phyloP scores from a whole-genome alignment of 2,797 vertebrate genomes.

The Hypotaenidia philippensis region DNA sequence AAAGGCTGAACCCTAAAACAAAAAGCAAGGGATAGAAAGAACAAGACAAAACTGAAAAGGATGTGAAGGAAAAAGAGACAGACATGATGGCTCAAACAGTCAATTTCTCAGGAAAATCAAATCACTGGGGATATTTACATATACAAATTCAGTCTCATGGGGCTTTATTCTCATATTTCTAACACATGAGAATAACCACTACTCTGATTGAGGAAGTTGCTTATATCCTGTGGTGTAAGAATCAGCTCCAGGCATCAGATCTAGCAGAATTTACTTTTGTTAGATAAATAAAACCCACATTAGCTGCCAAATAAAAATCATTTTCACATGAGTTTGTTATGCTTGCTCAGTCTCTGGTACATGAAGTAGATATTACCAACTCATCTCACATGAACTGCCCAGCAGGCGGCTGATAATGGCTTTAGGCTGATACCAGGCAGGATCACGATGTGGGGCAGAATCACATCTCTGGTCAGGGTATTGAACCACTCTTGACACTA shows the following conservation, averaged over 20 bases:
- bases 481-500: not conserved
- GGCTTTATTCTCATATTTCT: not conserved
- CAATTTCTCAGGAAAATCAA: not conserved
- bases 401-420: not conserved
- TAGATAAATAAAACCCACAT: not conserved
- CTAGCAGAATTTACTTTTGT: not conserved
- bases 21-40: not conserved
- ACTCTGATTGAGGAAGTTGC: not conserved
- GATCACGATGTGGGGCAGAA: rapidly evolving
- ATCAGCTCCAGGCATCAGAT: not conserved
- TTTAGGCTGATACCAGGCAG: not conserved
- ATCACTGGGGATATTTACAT: not conserved
- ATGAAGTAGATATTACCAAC: not conserved
- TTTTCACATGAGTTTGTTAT: not conserved
- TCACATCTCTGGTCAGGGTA: not conserved
- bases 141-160: not conserved
- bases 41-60: not conserved
- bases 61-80: not conserved
- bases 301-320: conserved; percentile 6
- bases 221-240: not conserved
- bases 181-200: not conserved
- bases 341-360: not conserved
- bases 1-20: not conserved
- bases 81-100: not conserved
- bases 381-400: not conserved